phyloP scores from a whole-genome alignment of 2,113 vertebrate genomes.

The Myotis davidii region DNA sequence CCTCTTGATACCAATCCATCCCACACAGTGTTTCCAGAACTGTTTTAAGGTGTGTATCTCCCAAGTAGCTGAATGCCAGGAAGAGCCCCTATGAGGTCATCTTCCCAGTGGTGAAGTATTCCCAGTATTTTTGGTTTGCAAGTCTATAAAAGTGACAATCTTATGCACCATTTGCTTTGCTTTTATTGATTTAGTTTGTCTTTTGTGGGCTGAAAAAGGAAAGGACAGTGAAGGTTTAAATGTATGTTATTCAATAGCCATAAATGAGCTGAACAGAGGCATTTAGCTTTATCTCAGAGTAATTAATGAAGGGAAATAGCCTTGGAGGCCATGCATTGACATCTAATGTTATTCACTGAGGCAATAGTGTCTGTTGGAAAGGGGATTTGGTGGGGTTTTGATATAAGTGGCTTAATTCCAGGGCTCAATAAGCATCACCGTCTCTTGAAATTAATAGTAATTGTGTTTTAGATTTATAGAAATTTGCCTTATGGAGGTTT shows the following conservation, averaged over 20 bases:
- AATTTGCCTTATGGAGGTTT: constrained; percentile 10
- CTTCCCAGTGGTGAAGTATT: background rate
- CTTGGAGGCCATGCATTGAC: background rate
- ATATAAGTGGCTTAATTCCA: background rate
- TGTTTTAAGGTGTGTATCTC: too few relatives aligned
- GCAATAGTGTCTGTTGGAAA: background rate
- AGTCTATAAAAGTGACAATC: background rate
- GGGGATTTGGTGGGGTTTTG: background rate
- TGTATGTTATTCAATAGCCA: background rate
- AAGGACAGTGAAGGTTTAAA: background rate
- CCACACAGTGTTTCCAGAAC: background rate
- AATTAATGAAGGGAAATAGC: background rate
- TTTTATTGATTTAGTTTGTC: constrained; percentile 47
- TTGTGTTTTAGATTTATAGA: background rate
- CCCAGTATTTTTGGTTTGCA: background rate
- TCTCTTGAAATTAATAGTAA: constrained; percentile 15
- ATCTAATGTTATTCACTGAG: background rate
- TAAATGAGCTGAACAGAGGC: constrained; percentile 4
- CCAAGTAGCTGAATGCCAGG: background rate
- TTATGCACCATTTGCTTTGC: background rate
- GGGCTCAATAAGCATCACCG: background rate
- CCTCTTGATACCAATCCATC: background rate
- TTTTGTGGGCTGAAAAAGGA: constrained; percentile 9
- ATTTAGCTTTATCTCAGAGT: background rate
- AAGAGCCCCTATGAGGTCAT: constrained; percentile 16